These are phyloP conservation scores for Noctuana brunneofusca DNA, from an alignment of 2,888 invertebrate species.

Conservation along the genomic window DNA sequence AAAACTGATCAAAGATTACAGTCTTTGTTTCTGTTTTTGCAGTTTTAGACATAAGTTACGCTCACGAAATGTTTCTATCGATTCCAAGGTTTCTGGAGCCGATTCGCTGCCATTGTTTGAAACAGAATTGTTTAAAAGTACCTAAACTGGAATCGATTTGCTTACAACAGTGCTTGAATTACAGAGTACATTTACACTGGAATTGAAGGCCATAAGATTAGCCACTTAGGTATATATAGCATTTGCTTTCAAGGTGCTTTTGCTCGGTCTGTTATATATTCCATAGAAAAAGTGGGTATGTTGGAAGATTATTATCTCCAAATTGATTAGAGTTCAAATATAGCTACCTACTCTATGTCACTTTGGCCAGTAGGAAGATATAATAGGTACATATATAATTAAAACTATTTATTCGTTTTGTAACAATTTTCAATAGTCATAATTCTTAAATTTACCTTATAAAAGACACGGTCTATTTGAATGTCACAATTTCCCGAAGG, in stretches of 20 bases:
- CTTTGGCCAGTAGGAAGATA: too few relatives aligned
- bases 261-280: constrained; percentile 2
- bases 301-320: not conserved
- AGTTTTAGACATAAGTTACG: not conserved
- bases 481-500: too few relatives aligned
- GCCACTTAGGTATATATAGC: constrained; percentile 3
- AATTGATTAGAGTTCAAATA: too few relatives aligned
- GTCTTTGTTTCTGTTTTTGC: not conserved
- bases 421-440: too few relatives aligned
- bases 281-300: not conserved
- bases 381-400: too few relatives aligned
- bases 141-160: constrained; percentile 18
- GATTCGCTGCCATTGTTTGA: constrained; percentile 14
- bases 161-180: constrained; percentile 24
- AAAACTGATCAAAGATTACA: too few relatives aligned
- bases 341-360: too few relatives aligned
- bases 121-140: constrained; percentile 18
- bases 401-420: too few relatives aligned
- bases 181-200: constrained; percentile 5
- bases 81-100: constrained; percentile 19
- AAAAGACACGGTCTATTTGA: too few relatives aligned
- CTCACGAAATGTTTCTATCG: constrained; percentile 13
- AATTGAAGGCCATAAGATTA: constrained; percentile 16
- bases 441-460: too few relatives aligned
- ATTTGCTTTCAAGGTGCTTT: constrained; percentile 4